Percentiles rank a stretch among this genome's conserved stretches.
phyloP scores from a whole-genome alignment of 2,888 invertebrate genomes.

The Drepanosiphum platanoidis region DNA sequence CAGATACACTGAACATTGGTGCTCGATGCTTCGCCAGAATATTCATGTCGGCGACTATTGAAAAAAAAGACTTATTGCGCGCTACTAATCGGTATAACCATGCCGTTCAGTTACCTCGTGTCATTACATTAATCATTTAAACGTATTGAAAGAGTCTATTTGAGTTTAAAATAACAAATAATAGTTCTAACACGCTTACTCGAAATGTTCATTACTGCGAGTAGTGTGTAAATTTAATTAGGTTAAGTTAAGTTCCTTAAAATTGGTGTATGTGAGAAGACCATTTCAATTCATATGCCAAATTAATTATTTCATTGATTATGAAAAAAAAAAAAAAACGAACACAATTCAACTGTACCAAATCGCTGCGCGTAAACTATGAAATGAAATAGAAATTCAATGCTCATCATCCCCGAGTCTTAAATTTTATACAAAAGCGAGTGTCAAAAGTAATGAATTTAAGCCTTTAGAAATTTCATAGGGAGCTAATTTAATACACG shows the following conservation, averaged over 20 bases:
- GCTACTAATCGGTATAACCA: not conserved
- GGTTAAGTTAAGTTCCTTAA: not conserved
- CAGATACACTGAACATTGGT: not conserved
- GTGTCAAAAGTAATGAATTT: not conserved
- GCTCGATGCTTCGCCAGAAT: not conserved
- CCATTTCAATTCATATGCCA: not conserved
- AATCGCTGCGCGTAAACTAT: not conserved
- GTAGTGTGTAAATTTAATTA: not conserved
- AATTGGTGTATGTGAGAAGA: not conserved
- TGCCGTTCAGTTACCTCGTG: not conserved
- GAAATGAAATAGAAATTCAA: not conserved
- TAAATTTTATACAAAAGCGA: not conserved
- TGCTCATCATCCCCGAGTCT: not conserved
- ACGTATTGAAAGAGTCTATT: not conserved
- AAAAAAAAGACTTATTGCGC: not conserved
- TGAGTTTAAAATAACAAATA: not conserved
- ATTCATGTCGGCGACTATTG: not conserved
- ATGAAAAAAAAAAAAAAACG: slow-evolving; percentile 1
- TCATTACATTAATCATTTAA: not conserved
- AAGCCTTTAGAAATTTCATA: not conserved
- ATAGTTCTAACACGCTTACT: not conserved
- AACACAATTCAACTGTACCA: not conserved
- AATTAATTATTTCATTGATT: slow-evolving; percentile 13
- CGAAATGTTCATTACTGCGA: not conserved
- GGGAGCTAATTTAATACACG: slow-evolving; percentile 12